phyloP scores from a whole-genome alignment of 2,888 invertebrate species.

The Biston stratarius region DNA sequence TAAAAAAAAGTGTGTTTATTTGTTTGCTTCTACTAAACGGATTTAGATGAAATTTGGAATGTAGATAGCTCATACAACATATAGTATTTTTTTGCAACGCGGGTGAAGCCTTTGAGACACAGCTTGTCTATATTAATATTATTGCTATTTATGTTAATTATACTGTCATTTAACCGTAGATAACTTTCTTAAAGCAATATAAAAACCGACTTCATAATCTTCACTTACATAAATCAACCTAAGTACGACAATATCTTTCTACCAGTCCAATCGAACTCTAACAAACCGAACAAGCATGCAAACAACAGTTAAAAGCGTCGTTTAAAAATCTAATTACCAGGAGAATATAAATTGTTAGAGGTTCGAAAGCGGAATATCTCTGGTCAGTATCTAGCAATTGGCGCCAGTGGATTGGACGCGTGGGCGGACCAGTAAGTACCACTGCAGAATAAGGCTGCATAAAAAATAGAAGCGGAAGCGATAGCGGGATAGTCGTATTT shows the following conservation, averaged over 20 bases:
- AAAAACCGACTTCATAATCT: not conserved
- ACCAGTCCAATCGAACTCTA: constrained; percentile 20
- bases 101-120: no score
- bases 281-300: constrained; percentile 40
- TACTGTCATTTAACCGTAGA: not conserved
- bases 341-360: constrained; percentile 57
- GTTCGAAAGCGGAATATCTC: constrained; percentile 52
- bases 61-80: no score
- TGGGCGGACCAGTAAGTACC: constrained; percentile 70
- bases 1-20: no score
- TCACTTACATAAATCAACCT: constrained; percentile 16
- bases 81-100: no score
- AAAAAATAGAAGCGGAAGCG: constrained; percentile 33
- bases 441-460: constrained; percentile 55
- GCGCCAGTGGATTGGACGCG: constrained; percentile 62
- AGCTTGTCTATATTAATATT: no score
- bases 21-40: no score
- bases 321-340: constrained; percentile 56
- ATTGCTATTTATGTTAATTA: no score
- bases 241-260: constrained; percentile 18
- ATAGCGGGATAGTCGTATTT: constrained; percentile 6
- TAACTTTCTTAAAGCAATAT: not conserved
- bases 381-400: constrained; percentile 58
- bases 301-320: constrained; percentile 48
- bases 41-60: no score